Percentiles rank a stretch among this genome's conserved stretches.
phyloP scores from a whole-genome alignment of 2,888 invertebrate genomes.

The Tipula unca region DNA sequence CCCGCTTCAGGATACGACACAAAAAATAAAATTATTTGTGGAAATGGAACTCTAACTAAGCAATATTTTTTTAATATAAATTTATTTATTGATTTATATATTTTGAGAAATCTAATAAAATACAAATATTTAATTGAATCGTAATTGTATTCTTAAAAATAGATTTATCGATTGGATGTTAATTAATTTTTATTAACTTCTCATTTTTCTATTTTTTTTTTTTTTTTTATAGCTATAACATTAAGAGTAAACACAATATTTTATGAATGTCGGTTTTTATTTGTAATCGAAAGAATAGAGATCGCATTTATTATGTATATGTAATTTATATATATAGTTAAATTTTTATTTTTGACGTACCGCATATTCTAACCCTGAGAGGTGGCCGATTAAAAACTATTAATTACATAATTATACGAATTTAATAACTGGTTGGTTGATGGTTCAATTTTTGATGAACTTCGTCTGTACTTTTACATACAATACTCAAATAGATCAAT shows the following conservation, averaged over 20 bases:
- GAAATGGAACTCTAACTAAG: neutral
- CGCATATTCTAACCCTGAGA: no score
- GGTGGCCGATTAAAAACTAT: no score
- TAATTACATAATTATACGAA: no score
- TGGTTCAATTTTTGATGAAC: no score
- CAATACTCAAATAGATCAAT: no score
- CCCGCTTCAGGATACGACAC: no score
- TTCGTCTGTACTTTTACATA: no score
- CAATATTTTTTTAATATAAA: neutral
- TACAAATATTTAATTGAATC: neutral
- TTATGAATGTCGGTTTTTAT: neutral
- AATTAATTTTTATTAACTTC: conserved; percentile 14
- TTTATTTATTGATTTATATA: neutral
- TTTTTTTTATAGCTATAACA: neutral
- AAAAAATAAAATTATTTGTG: neutral
- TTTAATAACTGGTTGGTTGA: no score
- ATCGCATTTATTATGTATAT: no score
- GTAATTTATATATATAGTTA: no score
- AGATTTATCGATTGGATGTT: neutral
- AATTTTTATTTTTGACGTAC: no score
- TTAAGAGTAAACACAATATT: neutral
- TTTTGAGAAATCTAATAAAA: neutral
- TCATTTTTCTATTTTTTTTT: neutral
- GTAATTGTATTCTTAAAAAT: neutral
- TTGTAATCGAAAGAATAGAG: neutral